Evolutionary conservation across 2,113 vertebrate species (phyloP), one percentile per base, ranked within the genome.

Genomic region (Crotalus viridis): DNA sequence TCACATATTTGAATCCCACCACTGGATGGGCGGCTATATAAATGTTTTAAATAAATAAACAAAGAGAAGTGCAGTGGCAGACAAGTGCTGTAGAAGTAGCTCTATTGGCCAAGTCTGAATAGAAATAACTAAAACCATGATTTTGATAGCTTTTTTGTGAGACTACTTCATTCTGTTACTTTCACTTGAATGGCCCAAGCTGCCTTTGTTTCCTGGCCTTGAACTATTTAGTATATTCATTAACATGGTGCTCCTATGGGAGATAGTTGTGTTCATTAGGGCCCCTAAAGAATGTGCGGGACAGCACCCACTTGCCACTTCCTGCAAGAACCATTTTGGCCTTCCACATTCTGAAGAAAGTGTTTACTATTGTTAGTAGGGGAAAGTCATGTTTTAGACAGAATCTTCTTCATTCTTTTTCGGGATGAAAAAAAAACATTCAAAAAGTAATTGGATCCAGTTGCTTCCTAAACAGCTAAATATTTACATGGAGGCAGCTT

Each of bases 401-500:
- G 92, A 95, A 92, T 85, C n/a, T 28, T 61, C 64, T 92, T 74
- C 52, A 55, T 85, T 39, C 94, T 96, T 96, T 92, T 90, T 94
- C 93, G 89, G 0, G 17, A 93, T 81, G 91, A 95, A 94, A 96
- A 95, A 95, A 96, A 96, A 93, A 74, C 64, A 74, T 91, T 96
- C 94, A 88, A 93, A 81, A 96, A 95, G 96, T 97, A 97, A 96
- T 96, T 96, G 95, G 96, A 95, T 96, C 92, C 93, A 94, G 95
- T 96, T 93, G 95, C 94, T 96, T 95, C 93, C 95, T 96, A 97
- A 97, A 95, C 94, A 97, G 94, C 96, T 94, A 96, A 97, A 97
- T 97, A 96, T 97, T 97, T 96, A 96, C 95, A 96, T 96, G 96
- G 52, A 95, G 95, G 95, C 91, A 26, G 48, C 93, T 93, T 92